Percentiles rank a stretch among this genome's conserved stretches.
Conservation (phyloP, 2,113 vertebrate species). For the Platichthys stellatus region DNA sequence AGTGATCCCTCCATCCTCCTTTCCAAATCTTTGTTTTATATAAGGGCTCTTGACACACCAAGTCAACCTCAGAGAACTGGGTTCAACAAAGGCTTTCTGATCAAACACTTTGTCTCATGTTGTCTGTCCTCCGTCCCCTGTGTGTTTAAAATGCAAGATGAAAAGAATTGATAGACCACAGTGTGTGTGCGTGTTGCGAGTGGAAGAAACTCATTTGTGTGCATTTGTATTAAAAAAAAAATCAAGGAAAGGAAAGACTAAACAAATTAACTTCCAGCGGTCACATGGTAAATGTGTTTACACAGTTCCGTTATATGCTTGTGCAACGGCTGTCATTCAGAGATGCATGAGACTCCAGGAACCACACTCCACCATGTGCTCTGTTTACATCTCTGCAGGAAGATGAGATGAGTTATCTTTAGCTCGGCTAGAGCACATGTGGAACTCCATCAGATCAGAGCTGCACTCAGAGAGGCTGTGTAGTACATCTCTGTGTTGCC, state of each 20-base stretch:
- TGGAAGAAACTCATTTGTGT: constrained; percentile 8
- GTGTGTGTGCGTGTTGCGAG: background rate
- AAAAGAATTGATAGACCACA: background rate
- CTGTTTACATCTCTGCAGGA: background rate
- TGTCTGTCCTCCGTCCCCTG: background rate
- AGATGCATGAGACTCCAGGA: background rate
- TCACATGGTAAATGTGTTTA: background rate
- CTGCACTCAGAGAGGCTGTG: too few relatives aligned
- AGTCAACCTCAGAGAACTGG: constrained; percentile 18
- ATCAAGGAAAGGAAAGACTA: background rate
- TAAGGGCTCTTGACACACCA: background rate
- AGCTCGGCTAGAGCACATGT: background rate
- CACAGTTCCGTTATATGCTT: background rate
- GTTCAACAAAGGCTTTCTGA: constrained; percentile 24
- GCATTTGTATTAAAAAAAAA: background rate
- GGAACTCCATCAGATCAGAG: background rate
- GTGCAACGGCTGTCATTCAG: background rate
- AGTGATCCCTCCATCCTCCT: constrained; percentile 9
- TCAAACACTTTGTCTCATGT: constrained; percentile 28
- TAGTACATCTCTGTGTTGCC: too few relatives aligned
- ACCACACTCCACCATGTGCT: background rate
- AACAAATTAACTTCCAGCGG: background rate
- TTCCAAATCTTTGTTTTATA: constrained; percentile 34
- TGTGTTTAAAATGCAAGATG: constrained; percentile 14
- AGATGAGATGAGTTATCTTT: background rate